Percentiles rank a stretch among this genome's conserved stretches.
Conservation (phyloP, 2,113 vertebrate genomes). For the Beaufortia kweichowensis region DNA sequence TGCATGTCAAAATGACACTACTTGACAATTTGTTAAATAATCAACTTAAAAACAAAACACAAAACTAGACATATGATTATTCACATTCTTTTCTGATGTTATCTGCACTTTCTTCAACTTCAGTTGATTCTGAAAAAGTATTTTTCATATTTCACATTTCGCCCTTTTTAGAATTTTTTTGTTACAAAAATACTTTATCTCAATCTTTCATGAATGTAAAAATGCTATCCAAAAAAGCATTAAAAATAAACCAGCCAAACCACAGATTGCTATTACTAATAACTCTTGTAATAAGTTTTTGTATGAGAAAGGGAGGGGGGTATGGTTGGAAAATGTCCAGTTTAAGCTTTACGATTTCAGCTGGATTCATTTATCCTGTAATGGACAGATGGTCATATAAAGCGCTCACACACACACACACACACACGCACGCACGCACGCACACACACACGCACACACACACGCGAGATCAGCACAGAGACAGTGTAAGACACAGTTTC, state of each 20-base stretch:
- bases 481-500: background rate
- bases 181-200: no score
- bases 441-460: background rate
- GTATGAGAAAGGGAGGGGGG: background rate
- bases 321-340: background rate
- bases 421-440: background rate
- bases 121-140: no score
- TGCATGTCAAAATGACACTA: conserved; percentile 57
- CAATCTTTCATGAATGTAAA: no score
- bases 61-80: no score
- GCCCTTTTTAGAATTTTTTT: no score
- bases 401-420: background rate
- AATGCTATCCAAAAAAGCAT: background rate
- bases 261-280: background rate
- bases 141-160: no score
- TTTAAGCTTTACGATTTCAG: background rate
- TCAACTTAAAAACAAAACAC: no score
- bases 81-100: no score
- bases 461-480: background rate
- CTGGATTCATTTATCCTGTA: conserved; percentile 35
- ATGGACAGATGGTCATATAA: conserved; percentile 39
- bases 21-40: no score
- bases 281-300: background rate
- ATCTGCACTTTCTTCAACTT: no score
- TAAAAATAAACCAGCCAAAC: background rate